phyloP scores from a whole-genome alignment of 2,113 vertebrate genomes.

The Ellobius talpinus region DNA sequence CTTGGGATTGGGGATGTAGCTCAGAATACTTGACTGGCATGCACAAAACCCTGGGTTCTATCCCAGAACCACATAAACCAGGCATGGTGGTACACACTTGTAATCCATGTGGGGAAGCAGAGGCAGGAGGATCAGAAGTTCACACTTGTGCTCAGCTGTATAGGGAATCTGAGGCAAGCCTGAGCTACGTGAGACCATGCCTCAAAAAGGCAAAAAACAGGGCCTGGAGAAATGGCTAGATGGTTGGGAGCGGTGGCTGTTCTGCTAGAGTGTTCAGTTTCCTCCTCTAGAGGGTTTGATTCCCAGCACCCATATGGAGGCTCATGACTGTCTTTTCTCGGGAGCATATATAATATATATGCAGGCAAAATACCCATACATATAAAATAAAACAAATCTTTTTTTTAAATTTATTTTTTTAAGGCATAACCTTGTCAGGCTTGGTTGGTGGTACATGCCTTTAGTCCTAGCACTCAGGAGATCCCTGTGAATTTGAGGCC shows the following conservation, averaged over 20 bases:
- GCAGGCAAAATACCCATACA: neutral
- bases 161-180: neutral
- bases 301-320: neutral
- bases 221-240: neutral
- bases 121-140: neutral
- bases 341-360: too few relatives aligned
- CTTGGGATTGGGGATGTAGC: neutral
- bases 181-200: neutral
- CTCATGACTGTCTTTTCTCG: neutral
- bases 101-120: neutral
- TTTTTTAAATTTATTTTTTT: neutral
- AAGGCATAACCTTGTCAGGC: neutral
- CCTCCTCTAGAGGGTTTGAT: neutral
- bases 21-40: neutral
- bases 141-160: neutral
- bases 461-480: neutral
- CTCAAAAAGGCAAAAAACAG: neutral
- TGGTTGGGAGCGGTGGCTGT: neutral
- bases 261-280: neutral
- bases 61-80: neutral
- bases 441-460: neutral
- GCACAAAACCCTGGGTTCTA: neutral
- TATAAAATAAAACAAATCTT: neutral
- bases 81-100: neutral
- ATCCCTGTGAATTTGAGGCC: neutral